phyloP scores from a whole-genome alignment of 2,113 vertebrate species.

The Stercorarius parasiticus region DNA sequence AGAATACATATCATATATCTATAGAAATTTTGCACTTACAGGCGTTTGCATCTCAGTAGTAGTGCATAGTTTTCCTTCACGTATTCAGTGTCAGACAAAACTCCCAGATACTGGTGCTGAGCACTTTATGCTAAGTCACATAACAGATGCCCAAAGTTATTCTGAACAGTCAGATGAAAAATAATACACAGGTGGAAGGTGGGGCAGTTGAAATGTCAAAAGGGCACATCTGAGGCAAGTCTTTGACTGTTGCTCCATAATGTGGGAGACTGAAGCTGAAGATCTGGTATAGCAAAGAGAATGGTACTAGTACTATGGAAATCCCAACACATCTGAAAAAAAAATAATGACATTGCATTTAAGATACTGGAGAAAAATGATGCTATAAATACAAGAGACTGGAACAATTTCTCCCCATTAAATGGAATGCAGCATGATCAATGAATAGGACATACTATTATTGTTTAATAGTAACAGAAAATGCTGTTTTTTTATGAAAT shows the following conservation, averaged over 20 bases:
- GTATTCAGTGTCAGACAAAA: not conserved
- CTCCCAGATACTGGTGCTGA: not conserved
- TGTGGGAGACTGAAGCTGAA: not conserved
- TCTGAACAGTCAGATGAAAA: not conserved
- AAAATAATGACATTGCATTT: not conserved
- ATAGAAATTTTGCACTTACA: not conserved
- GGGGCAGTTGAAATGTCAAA: not conserved
- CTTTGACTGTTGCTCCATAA: not conserved
- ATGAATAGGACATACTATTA: not conserved
- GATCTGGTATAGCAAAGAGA: not conserved
- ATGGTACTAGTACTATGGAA: not conserved
- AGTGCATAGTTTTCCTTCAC: not conserved
- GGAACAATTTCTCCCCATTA: not conserved
- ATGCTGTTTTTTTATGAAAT: fast-evolving
- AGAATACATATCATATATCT: not conserved
- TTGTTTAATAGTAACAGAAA: not conserved
- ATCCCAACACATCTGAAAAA: not conserved
- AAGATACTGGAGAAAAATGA: not conserved
- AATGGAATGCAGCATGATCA: not conserved
- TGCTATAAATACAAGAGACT: not conserved
- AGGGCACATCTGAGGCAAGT: not conserved
- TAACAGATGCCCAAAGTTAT: not conserved
- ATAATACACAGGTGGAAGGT: not conserved
- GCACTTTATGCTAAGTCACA: not conserved
- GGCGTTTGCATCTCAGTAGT: not conserved